Evolutionary conservation across 2,113 vertebrate species (phyloP).

Genomic region (Macroglossus sobrinus): DNA sequence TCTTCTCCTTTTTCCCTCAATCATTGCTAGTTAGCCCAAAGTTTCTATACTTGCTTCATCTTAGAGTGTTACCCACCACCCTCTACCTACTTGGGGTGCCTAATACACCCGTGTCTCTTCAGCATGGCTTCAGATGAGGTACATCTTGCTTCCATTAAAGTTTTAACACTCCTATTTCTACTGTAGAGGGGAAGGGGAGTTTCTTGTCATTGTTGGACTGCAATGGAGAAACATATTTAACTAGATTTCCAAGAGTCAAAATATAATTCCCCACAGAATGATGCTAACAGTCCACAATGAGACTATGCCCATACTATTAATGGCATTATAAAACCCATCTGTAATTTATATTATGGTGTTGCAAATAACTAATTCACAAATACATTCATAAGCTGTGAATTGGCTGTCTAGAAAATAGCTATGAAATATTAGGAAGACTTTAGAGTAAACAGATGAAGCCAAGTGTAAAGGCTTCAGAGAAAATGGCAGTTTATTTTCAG

Average conservation of each 20-base stretch:
- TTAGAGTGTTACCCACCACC: not conserved
- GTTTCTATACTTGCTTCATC: not conserved
- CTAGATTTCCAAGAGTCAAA: slow-evolving; percentile 29
- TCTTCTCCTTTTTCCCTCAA: slow-evolving; percentile 16
- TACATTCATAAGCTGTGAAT: not conserved
- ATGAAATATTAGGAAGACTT: not conserved
- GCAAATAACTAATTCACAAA: slow-evolving; percentile 38
- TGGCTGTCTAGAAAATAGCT: not conserved
- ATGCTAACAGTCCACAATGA: not conserved
- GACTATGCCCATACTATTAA: not conserved
- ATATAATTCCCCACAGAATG: slow-evolving; percentile 10
- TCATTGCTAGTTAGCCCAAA: not conserved
- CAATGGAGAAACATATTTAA: not conserved
- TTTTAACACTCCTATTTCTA: not conserved
- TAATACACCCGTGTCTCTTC: not conserved
- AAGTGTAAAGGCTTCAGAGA: not conserved
- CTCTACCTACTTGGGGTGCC: not conserved
- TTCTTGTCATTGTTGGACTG: not conserved
- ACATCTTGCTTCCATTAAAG: not conserved
- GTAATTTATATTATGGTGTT: slow-evolving; percentile 1
- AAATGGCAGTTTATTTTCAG: not conserved
- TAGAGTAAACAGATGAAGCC: not conserved
- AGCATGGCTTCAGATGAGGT: not conserved
- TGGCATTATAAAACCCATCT: not conserved
- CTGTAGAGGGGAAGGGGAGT: not conserved